Conservation (phyloP, 1,140 invertebrate species). For the Chrysomallon squamiferum region DNA sequence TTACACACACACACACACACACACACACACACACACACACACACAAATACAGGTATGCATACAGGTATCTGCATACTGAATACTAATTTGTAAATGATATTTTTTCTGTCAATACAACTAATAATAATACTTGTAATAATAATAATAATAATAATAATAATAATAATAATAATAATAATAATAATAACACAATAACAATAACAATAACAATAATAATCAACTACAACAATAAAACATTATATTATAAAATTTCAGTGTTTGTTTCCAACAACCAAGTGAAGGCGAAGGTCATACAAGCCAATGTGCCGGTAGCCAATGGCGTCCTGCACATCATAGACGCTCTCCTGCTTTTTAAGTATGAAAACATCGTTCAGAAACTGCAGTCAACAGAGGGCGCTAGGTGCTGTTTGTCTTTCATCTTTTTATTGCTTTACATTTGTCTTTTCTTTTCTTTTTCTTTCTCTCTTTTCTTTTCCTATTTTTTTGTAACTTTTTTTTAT, state of each 20-base stretch:
- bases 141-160: too few species aligned
- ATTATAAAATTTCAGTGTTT: constrained; percentile 55
- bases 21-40: neutral
- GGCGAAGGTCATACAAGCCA: constrained; percentile 44
- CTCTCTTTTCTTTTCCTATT: constrained; percentile 1
- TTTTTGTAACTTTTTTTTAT: too few species aligned
- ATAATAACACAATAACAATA: too few species aligned
- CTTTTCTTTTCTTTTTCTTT: constrained; percentile 10
- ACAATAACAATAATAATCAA: too few species aligned
- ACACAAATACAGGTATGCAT: neutral
- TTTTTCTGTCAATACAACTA: neutral
- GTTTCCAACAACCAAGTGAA: constrained; percentile 46
- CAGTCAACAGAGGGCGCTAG: neutral
- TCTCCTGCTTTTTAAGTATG: constrained; percentile 69
- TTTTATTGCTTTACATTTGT: neutral
- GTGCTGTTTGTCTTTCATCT: too few species aligned
- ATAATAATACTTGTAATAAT: too few species aligned
- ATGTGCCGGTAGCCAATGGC: constrained; percentile 64
- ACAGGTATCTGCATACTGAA: neutral
- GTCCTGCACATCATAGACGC: constrained; percentile 75
- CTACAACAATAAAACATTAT: too few species aligned
- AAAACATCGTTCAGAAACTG: constrained; percentile 37
- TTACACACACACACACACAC: too few species aligned
- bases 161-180: too few species aligned
- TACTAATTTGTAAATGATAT: neutral